Evolutionary conservation across 2,797 vertebrate species (phyloP), one percentile per base, ranked within the genome.

Genomic region (Pseudomugil gertrudae): DNA sequence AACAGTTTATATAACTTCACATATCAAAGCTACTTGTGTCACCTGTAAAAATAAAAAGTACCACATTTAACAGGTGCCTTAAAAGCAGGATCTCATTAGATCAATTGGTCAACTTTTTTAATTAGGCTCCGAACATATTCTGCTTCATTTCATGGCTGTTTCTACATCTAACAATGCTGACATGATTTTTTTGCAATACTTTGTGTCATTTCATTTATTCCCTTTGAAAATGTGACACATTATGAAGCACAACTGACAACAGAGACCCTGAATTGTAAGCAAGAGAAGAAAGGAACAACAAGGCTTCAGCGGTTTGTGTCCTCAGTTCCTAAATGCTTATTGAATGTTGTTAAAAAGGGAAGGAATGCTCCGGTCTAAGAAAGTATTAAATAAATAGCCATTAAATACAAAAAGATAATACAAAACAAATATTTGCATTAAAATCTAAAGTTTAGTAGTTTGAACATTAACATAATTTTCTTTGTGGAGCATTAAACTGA

Each of bases 41-140:
- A 2, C 35, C 33, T n/a, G 15, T 50, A 50, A 61, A 30, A 50
- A 60, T 50, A 15, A 60, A 15, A 40, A 55, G 36, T 11, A 52
- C 10, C 52, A 66, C 54, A 43, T 50, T 23, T 27, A 63, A 71
- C 45, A 53, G 40, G 47, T 23, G 19, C 1, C 21, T 33, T 32
- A 29, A 56, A 72, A 59, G n/a, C 35, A 35, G 6, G 8, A 29
- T 14, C 1, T 54, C 38, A 2, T 47, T 35, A 38, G 9, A 27
- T 47, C 1, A 35, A 51, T 57, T 51, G 24, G 19, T 57, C 19
- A 17, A 9, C 17, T 61, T 26, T 3, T 26, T 43, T 54, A 56
- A 56, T 62, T 48, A 35, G 40, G 32, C 10, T 14, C 5, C 5
- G 35, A 23, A 35, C n/a, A 11, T 38, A 66, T 21, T 43, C 2